These are phyloP conservation scores for Papilio elwesi DNA, from an alignment of 2,888 invertebrate genomes.

Conservation along the genomic window DNA sequence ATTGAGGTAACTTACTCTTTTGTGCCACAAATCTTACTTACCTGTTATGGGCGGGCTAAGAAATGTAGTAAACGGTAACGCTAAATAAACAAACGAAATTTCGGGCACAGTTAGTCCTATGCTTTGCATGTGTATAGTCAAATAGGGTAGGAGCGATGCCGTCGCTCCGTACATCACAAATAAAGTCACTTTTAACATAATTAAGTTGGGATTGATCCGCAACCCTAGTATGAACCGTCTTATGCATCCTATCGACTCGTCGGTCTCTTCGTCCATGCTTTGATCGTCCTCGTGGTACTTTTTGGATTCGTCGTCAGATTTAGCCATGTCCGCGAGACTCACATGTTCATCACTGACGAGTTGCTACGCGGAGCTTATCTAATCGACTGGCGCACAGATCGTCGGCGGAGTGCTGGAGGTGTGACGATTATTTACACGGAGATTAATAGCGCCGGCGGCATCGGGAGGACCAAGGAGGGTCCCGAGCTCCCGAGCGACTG, in stretches of 20 bases:
- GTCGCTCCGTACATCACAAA: constrained; percentile 94
- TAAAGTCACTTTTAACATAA: constrained; percentile 92
- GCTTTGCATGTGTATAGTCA: constrained; percentile 96
- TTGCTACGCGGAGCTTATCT: constrained; percentile 69
- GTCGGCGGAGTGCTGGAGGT: constrained; percentile 59
- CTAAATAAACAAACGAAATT: constrained; percentile 93
- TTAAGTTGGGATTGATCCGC: constrained; percentile 89
- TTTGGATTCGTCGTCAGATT: constrained; percentile 67
- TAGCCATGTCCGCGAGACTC: constrained; percentile 62
- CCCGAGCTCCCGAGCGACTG: constrained; percentile 77
- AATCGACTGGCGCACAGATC: constrained; percentile 76
- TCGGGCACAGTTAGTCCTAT: constrained; percentile 94
- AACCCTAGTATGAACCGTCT: constrained; percentile 76
- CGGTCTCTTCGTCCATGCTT: constrained; percentile 76
- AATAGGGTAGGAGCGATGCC: constrained; percentile 92
- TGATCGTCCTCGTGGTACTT: constrained; percentile 77
- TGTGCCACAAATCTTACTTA: constrained; percentile 62
- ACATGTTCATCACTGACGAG: constrained; percentile 67
- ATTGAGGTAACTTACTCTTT: constrained; percentile 34
- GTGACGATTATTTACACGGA: constrained; percentile 73
- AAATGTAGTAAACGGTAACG: constrained; percentile 93
- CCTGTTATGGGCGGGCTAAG: constrained; percentile 93
- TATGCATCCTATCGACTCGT: constrained; percentile 68
- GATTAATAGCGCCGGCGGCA: constrained; percentile 59
- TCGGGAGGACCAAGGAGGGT: constrained; percentile 68